Percentiles rank a stretch among this genome's conserved stretches.
Conservation (phyloP, 2,113 vertebrate species). For the Grus americana region DNA sequence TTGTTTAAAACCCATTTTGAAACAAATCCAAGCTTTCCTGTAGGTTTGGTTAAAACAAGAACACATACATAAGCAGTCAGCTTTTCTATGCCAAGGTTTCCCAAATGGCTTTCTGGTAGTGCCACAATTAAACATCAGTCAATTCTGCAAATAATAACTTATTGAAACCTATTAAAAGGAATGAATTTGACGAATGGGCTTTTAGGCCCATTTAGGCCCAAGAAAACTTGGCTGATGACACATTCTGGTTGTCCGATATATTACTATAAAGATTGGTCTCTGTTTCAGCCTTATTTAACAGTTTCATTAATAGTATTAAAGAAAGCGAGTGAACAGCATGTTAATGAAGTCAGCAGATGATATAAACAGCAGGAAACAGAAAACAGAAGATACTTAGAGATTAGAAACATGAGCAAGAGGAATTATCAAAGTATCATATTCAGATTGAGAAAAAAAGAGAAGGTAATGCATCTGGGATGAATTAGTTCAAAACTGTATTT, state of each 20-base stretch:
- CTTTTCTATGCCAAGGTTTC: not conserved
- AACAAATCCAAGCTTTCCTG: not conserved
- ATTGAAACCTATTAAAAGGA: conserved; percentile 30
- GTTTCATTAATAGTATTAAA: conserved; percentile 54
- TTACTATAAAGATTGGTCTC: not conserved
- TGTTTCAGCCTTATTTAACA: conserved; percentile 54
- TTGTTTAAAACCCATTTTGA: not conserved
- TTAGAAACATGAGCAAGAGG: conserved; percentile 21
- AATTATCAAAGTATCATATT: conserved; percentile 15
- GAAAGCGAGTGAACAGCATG: conserved; percentile 56
- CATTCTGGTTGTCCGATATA: not conserved
- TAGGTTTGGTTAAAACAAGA: not conserved
- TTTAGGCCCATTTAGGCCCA: not conserved
- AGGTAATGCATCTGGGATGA: not conserved
- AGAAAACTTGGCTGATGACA: not conserved
- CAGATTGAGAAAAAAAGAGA: not conserved
- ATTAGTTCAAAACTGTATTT: not conserved
- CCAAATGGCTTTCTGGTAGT: not conserved
- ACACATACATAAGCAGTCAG: not conserved
- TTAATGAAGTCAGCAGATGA: conserved; percentile 60
- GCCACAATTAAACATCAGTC: not conserved
- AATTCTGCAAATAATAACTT: conserved; percentile 4
- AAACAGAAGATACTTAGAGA: conserved; percentile 27
- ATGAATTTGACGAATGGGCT: not conserved
- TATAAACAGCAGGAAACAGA: conserved; percentile 60